Evolutionary conservation across 2,797 vertebrate genomes (phyloP).

Genomic region (Coilia nasus): DNA sequence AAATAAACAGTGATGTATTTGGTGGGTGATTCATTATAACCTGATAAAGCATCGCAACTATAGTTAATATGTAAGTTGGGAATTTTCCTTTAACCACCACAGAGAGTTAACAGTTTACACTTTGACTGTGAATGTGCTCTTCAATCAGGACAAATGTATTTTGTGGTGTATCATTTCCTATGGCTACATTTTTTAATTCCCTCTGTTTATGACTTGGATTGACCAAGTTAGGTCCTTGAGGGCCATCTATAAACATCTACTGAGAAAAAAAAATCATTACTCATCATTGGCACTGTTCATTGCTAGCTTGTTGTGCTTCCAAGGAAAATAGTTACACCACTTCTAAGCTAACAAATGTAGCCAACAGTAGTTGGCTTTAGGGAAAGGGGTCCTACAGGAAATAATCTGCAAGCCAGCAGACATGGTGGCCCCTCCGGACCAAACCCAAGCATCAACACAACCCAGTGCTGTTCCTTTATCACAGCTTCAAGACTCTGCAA

Average conservation of each 20-base stretch:
- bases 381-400: not conserved
- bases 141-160: conserved; percentile 7
- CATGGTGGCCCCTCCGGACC: not conserved
- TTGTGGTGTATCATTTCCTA: not conserved
- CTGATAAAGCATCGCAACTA: conserved; percentile 9
- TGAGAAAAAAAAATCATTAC: not conserved
- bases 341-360: not conserved
- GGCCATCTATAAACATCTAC: not conserved
- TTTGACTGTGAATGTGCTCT: not conserved
- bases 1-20: not conserved
- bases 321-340: not conserved
- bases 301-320: conserved; percentile 1
- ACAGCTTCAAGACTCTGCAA: not conserved
- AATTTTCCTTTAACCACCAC: conserved; percentile 2
- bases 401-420: conserved; percentile 22
- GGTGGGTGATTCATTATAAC: conserved; percentile 13
- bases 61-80: not conserved
- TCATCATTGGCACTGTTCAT: conserved; percentile 9
- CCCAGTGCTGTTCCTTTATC: not conserved
- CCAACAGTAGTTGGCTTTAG: not conserved
- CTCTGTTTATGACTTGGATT: not conserved
- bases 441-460: not conserved
- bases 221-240: not conserved
- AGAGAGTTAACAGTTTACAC: not conserved
- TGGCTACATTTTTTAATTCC: not conserved